phyloP scores from a whole-genome alignment of 2,113 vertebrate genomes.

The Lamprotornis superbus region DNA sequence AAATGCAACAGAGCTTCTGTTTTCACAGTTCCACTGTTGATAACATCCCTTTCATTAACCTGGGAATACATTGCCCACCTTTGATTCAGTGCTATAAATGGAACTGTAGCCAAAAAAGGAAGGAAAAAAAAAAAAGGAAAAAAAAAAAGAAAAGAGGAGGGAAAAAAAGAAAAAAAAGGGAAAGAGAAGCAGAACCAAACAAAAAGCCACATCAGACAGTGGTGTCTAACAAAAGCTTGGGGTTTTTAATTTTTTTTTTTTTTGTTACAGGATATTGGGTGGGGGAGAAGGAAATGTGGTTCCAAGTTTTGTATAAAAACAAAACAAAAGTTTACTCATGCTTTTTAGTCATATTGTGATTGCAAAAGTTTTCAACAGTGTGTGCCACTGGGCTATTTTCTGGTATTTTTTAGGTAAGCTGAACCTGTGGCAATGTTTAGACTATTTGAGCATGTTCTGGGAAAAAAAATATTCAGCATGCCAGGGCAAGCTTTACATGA shows the following conservation, averaged over 20 bases:
- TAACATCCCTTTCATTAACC: slow-evolving; percentile 42
- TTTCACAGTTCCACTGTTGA: slow-evolving; percentile 48
- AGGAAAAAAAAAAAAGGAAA: neutral
- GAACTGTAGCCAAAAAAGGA: neutral
- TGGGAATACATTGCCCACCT: slow-evolving; percentile 37
- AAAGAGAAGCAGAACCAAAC: neutral
- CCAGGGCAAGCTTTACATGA: slow-evolving; percentile 65
- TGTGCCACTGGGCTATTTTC: slow-evolving; percentile 57
- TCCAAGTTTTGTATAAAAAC: slow-evolving; percentile 71
- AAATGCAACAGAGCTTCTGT: slow-evolving; percentile 49
- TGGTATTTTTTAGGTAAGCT: slow-evolving; percentile 54
- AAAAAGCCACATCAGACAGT: neutral
- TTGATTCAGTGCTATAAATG: slow-evolving; percentile 22
- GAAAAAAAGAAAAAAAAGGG: neutral
- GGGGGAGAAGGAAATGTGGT: slow-evolving; percentile 37
- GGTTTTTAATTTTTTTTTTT: slow-evolving; percentile 5
- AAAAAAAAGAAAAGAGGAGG: neutral
- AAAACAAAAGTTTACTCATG: slow-evolving; percentile 66
- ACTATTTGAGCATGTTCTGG: slow-evolving; percentile 66
- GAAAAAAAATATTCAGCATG: slow-evolving; percentile 21
- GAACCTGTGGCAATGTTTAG: slow-evolving; percentile 54
- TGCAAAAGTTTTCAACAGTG: slow-evolving; percentile 61
- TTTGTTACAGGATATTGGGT: slow-evolving; percentile 1
- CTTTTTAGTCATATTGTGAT: slow-evolving; percentile 69
- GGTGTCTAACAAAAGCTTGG: neutral